Base-by-base conservation (phyloP, 2,888 invertebrate species). In the Apeira syringaria region DNA sequence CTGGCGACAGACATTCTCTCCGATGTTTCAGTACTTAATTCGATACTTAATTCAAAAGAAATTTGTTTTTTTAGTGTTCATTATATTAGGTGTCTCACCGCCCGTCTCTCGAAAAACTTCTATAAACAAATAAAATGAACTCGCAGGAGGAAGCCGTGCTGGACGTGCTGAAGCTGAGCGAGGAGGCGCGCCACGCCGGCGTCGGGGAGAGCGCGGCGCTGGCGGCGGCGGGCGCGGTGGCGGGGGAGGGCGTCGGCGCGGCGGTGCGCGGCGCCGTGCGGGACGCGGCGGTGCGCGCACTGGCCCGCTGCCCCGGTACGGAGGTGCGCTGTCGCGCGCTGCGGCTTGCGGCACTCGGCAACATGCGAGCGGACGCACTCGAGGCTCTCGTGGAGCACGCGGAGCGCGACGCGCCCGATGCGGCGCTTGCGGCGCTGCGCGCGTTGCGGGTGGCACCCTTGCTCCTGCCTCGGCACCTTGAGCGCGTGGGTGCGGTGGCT, bases 211-310 rank as follows among this genome's bases (percentile, higher is more conserved):
- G 47, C 28, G 71, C 70, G 31, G 61, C 61, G 43, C 65, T 64
- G 36, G 64, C 64, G 12, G 65, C 50, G 10, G 61, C 47, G 26
- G 61, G 52, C 27, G 60, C 58, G 5, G 27, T 35, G 29, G 58
- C 64, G 18, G 59, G 52, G 22, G 47, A 32, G 28, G 22, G 55
- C 61, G 31, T 47, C 39, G 15, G 35, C 17, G 33, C 28, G n/a
- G 30, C 42, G 15, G 24, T 63, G 24, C 33, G 9, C 15, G 70
- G 37, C 65, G 71, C 33, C 61, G 31, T 41, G 44, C 49, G 56
- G 55, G 76, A 39, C 64, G 71, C 33, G 62, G 31, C 40, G 44
- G 48, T 56, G 55, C 76, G 52, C 61, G 18, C 80, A 57, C 67
- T 80, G 30, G 68, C 69, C 67, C 61, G 64, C 56, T 9, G 76